Conservation (phyloP, 2,888 invertebrate genomes). For the Orgyia antiqua region DNA sequence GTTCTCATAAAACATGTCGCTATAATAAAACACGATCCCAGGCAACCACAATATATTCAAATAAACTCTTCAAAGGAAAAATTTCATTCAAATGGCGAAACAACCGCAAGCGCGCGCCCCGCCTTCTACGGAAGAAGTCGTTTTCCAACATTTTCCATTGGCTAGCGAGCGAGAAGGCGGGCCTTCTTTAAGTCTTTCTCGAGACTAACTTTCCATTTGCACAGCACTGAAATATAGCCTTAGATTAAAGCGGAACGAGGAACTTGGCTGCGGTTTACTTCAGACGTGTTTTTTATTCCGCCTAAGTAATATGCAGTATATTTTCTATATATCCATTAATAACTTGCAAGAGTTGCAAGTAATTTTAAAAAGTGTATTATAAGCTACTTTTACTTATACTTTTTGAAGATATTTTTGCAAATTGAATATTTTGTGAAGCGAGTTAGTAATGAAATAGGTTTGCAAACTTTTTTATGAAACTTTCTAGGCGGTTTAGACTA, state of each 20-base stretch:
- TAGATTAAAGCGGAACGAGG: constrained; percentile 66
- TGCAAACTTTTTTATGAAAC: too few relatives aligned
- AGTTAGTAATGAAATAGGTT: too few relatives aligned
- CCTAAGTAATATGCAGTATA: constrained; percentile 37
- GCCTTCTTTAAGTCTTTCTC: constrained; percentile 63
- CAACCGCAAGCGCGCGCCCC: constrained; percentile 64
- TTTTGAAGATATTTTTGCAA: too few relatives aligned
- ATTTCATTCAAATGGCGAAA: constrained; percentile 70
- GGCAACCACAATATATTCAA: constrained; percentile 57
- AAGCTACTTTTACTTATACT: too few relatives aligned
- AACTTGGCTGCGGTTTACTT: constrained; percentile 65
- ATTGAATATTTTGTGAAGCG: too few relatives aligned
- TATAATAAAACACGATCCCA: constrained; percentile 27
- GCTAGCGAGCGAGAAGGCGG: constrained; percentile 62
- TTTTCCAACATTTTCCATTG: constrained; percentile 73
- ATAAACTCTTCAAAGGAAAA: constrained; percentile 70
- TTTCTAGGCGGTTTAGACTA: too few relatives aligned
- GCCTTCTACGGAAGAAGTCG: constrained; percentile 72
- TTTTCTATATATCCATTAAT: constrained; percentile 35
- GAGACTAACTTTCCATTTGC: constrained; percentile 76
- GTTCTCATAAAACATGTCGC: constrained; percentile 20
- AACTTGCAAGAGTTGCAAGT: constrained; percentile 13
- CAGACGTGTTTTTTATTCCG: constrained; percentile 51
- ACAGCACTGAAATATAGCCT: constrained; percentile 70
- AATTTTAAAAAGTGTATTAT: too few relatives aligned